phyloP scores from a whole-genome alignment of 2,113 vertebrate genomes.

The Falco punctatus region DNA sequence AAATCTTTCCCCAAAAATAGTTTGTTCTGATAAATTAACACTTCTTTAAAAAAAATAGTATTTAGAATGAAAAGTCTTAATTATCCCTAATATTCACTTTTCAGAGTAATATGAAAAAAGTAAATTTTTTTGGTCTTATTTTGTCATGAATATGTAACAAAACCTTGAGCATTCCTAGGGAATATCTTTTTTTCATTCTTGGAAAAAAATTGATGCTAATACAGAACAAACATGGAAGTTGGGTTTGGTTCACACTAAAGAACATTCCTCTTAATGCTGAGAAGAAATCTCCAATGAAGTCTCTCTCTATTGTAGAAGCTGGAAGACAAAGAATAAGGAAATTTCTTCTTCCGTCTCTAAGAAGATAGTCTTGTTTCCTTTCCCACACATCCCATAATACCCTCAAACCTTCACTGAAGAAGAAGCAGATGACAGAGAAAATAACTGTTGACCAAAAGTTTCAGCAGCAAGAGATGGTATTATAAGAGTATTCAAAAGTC shows the following conservation, averaged over 20 bases:
- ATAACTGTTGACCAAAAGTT: not conserved
- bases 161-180: not conserved
- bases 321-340: not conserved
- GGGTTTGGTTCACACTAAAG: not conserved
- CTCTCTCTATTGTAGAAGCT: not conserved
- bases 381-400: not conserved
- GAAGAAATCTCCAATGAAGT: not conserved
- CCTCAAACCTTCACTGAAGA: not conserved
- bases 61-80: not conserved
- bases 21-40: not conserved
- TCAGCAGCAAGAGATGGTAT: not conserved
- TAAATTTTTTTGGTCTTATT: not conserved
- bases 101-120: not conserved
- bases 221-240: not conserved
- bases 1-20: not conserved
- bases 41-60: not conserved
- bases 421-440: not conserved
- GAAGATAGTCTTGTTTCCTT: not conserved
- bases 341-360: not conserved
- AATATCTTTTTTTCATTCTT: not conserved
- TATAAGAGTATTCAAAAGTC: not conserved
- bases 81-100: not conserved
- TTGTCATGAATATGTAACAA: not conserved
- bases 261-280: not conserved
- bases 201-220: not conserved